Evolutionary conservation across 2,888 invertebrate genomes (phyloP).

Genomic region (Limulus polyphemus): DNA sequence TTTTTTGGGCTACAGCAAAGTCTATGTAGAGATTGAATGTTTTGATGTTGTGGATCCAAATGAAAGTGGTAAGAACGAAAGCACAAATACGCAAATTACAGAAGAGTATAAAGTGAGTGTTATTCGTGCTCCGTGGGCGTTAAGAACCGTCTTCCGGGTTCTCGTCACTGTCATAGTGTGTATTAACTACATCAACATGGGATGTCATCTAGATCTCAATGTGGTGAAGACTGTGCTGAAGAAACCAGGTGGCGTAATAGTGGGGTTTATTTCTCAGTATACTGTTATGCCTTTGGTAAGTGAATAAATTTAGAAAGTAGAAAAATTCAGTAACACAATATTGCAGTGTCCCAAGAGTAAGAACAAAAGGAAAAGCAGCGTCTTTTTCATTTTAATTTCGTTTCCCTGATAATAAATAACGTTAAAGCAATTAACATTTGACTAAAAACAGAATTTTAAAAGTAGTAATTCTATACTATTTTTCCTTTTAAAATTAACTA

Average conservation of each 20-base stretch:
- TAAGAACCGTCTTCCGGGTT: constrained; percentile 31
- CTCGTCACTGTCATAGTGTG: constrained; percentile 34
- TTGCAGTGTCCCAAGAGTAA: too few relatives aligned
- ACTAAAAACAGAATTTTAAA: too few relatives aligned
- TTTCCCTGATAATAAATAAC: too few relatives aligned
- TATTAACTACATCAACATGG: constrained; percentile 39
- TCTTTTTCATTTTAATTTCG: too few relatives aligned
- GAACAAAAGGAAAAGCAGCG: too few relatives aligned
- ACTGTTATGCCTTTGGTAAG: constrained; percentile 43
- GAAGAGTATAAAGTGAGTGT: constrained; percentile 12
- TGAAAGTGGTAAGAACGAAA: too few relatives aligned
- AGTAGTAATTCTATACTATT: too few relatives aligned
- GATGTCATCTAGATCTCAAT: constrained; percentile 37
- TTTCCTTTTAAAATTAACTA: too few relatives aligned
- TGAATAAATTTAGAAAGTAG: constrained; percentile 4
- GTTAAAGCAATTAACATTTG: too few relatives aligned
- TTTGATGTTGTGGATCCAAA: too few relatives aligned
- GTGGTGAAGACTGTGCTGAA: constrained; percentile 37
- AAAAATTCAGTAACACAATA: too few relatives aligned
- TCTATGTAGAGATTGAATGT: constrained; percentile 2
- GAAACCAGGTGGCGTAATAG: constrained; percentile 41
- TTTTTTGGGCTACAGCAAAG: constrained; percentile 18
- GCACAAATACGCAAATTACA: too few relatives aligned
- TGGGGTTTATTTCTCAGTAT: constrained; percentile 43
- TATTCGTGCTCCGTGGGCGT: constrained; percentile 7